phyloP scores from a whole-genome alignment of 2,113 vertebrate genomes.

The Heterocephalus glaber region DNA sequence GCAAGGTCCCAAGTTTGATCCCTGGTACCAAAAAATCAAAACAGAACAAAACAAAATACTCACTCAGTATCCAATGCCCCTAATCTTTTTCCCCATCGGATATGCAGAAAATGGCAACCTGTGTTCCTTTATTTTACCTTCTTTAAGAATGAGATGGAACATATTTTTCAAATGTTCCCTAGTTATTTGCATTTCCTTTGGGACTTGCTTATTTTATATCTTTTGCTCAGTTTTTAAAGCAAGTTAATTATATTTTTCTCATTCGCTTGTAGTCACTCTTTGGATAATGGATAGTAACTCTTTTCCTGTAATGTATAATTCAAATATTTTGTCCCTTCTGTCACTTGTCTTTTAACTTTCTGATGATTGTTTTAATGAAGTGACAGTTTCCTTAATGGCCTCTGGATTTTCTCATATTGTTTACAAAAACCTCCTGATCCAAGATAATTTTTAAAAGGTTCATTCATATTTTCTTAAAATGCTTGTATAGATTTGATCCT shows the following conservation, averaged over 20 bases:
- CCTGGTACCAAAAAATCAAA: no score
- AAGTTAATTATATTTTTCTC: conserved; percentile 37
- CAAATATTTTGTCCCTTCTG: conserved; percentile 24
- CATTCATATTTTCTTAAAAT: conserved; percentile 27
- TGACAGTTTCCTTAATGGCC: neutral
- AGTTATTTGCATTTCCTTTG: neutral
- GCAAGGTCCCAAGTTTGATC: no score
- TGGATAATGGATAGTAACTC: neutral
- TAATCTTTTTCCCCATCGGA: neutral
- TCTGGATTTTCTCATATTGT: neutral
- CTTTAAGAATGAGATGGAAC: neutral
- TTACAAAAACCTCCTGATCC: conserved; percentile 34
- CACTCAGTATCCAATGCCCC: neutral
- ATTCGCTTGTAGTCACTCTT: neutral
- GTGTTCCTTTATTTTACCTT: neutral
- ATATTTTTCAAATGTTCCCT: conserved; percentile 27
- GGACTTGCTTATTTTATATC: conserved; percentile 34
- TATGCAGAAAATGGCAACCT: conserved; percentile 1
- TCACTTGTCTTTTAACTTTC: conserved; percentile 42
- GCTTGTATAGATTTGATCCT: conserved; percentile 37
- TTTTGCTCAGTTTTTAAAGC: conserved; percentile 28
- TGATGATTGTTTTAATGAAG: neutral
- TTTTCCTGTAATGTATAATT: neutral
- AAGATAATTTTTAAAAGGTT: neutral
- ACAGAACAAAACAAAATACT: no score